A percentile compares a stretch with the other conserved stretches of the same genome.
Evolutionary conservation across 2,113 vertebrate species (phyloP).

Genomic region (Oxygymnocypris stewartii): DNA sequence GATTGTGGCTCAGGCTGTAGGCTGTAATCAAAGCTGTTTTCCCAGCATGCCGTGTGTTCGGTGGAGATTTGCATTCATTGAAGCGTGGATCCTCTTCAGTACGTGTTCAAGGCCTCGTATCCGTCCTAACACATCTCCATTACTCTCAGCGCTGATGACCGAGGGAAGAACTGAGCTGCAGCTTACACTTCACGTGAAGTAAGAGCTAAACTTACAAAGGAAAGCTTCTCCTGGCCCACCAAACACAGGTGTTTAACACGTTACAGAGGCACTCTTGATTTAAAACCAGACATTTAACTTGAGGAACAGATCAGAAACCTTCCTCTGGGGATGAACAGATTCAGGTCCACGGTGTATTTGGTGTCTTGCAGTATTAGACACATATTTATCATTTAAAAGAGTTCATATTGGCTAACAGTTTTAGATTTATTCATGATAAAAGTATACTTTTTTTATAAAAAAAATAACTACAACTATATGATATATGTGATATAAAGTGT

Average conservation of each 20-base stretch:
- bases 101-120: constrained; percentile 67
- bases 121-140: constrained; percentile 75
- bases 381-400: too few species aligned
- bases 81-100: constrained; percentile 61
- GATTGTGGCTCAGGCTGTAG: not conserved
- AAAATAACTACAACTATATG: too few species aligned
- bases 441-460: too few species aligned
- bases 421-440: too few species aligned
- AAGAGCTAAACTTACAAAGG: constrained; percentile 75
- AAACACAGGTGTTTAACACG: not conserved
- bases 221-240: not conserved
- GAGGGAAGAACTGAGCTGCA: constrained; percentile 71
- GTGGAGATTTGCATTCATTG: constrained; percentile 62
- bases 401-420: too few species aligned
- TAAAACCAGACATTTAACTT: not conserved
- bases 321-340: too few species aligned
- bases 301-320: not conserved
- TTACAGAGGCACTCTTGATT: not conserved
- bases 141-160: constrained; percentile 73
- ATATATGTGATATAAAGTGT: too few species aligned
- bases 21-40: not conserved
- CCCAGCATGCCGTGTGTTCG: not conserved
- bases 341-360: too few species aligned
- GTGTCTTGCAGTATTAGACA: too few species aligned
- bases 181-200: constrained; percentile 78